Percentiles rank a stretch among this genome's conserved stretches.
These are phyloP conservation scores for Protomyctophum bolini DNA, from an alignment of 2,113 vertebrate species.

Conservation along the genomic window DNA sequence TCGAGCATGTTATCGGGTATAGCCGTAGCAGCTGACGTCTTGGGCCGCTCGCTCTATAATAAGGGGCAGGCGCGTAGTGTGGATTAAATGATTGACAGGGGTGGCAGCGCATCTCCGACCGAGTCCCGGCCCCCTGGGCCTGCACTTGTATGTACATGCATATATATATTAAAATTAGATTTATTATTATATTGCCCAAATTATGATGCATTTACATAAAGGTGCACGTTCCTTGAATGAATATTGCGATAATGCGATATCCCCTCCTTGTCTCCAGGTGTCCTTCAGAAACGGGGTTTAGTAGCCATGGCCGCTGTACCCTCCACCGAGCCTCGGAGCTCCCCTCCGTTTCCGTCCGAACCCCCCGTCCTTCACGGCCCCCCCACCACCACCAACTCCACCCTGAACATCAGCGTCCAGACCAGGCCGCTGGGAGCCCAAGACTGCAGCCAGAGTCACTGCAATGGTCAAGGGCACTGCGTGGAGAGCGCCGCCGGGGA, in stretches of 20 bases:
- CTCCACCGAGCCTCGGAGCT: background rate
- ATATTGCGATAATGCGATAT: background rate
- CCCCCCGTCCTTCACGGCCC: too few relatives aligned
- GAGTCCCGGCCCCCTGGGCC: too few relatives aligned
- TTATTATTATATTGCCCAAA: background rate
- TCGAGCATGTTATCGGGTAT: too few relatives aligned
- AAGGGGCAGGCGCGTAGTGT: too few relatives aligned
- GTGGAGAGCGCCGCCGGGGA: slow-evolving; percentile 37
- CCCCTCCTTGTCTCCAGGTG: slow-evolving; percentile 51
- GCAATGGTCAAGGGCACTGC: slow-evolving; percentile 80
- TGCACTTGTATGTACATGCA: background rate
- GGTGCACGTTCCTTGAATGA: background rate
- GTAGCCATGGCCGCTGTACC: background rate
- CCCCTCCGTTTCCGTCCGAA: background rate
- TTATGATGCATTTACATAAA: too few relatives aligned
- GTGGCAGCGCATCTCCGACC: too few relatives aligned
- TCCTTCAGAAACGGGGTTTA: background rate
- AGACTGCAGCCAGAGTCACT: slow-evolving; percentile 74
- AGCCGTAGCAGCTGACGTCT: too few relatives aligned
- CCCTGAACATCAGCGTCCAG: slow-evolving; percentile 17
- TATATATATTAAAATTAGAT: background rate
- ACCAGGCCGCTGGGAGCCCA: slow-evolving; percentile 61
- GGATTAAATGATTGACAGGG: too few relatives aligned
- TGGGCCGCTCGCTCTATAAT: too few relatives aligned
- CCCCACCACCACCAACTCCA: background rate